Conservation (phyloP, 1,140 invertebrate genomes). For the Campoletis sonorensis region DNA sequence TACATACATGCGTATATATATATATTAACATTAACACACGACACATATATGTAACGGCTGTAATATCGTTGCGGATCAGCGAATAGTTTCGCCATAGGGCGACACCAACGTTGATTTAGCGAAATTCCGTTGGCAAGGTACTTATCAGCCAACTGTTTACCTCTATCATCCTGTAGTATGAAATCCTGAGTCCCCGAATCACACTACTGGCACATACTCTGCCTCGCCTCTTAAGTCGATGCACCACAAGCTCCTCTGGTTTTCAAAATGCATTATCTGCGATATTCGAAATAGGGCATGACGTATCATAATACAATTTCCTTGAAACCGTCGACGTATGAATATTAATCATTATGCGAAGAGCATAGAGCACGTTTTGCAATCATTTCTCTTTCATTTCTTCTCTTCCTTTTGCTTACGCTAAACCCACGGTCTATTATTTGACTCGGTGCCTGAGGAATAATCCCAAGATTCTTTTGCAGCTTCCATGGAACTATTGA, state of each 20-base stretch:
- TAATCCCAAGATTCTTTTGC: too few species aligned
- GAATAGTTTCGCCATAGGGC: background rate
- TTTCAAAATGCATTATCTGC: too few species aligned
- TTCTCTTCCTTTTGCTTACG: too few species aligned
- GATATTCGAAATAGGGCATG: too few species aligned
- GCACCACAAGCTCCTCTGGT: background rate
- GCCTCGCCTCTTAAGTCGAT: background rate
- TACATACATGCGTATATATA: background rate
- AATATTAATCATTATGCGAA: too few species aligned
- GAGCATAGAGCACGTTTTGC: too few species aligned
- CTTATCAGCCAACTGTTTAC: background rate
- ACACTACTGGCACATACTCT: background rate
- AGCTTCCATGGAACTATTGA: too few species aligned
- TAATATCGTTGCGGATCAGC: constrained; percentile 10
- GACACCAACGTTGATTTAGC: constrained; percentile 48
- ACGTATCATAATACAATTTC: too few species aligned
- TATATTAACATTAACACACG: background rate
- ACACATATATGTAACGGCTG: background rate
- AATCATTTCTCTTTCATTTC: too few species aligned
- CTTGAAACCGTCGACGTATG: too few species aligned
- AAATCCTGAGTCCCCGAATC: background rate
- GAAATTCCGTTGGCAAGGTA: constrained; percentile 52
- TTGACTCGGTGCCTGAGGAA: too few species aligned
- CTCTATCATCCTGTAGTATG: background rate
- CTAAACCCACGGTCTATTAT: too few species aligned